Conservation (phyloP, 2,113 vertebrate genomes). For the Solenodon paradoxus region DNA sequence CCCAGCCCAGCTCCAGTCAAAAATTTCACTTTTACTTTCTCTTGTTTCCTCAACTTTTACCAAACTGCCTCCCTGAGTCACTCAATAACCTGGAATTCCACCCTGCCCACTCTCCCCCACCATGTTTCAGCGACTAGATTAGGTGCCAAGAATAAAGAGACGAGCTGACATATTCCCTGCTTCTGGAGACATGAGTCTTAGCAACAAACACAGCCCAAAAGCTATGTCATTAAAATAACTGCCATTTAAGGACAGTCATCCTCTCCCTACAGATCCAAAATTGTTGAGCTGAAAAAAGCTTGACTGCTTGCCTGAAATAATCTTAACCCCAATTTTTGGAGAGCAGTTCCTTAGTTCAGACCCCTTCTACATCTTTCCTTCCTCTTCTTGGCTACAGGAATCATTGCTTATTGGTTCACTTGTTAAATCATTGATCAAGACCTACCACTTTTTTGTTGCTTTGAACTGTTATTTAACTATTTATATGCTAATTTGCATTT, state of each 20-base stretch:
- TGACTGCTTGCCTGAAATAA: neutral
- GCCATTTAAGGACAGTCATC: neutral
- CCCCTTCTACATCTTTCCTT: neutral
- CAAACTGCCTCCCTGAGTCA: neutral
- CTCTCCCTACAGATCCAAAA: neutral
- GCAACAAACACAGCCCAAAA: neutral
- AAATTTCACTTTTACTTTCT: neutral
- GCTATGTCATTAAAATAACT: neutral
- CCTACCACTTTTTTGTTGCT: neutral
- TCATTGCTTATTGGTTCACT: neutral
- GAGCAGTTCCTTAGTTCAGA: neutral
- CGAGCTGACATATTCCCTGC: neutral
- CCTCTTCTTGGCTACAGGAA: neutral
- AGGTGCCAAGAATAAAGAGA: neutral
- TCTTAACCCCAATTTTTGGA: neutral
- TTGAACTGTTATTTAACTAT: neutral
- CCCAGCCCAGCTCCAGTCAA: neutral
- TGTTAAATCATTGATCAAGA: neutral
- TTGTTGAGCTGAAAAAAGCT: neutral
- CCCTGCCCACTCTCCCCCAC: rapidly evolving
- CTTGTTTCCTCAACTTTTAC: neutral
- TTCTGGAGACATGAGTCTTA: neutral
- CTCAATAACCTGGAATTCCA: neutral
- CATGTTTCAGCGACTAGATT: neutral
- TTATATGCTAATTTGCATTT: neutral